Evolutionary conservation across 2,797 vertebrate species (phyloP).

Genomic region (Bradypodion ventrale): DNA sequence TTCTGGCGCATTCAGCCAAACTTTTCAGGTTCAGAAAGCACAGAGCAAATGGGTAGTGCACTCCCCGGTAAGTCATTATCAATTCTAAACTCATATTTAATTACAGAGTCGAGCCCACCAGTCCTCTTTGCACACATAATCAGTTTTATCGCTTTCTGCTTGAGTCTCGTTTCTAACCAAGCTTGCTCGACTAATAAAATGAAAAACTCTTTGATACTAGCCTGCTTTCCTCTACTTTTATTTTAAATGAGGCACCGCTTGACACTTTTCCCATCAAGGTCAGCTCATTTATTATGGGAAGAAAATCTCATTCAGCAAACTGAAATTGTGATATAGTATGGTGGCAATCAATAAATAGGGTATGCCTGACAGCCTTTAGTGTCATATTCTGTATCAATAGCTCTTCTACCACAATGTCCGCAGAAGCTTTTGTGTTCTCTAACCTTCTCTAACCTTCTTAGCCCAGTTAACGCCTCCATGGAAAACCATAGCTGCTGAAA

Average conservation of each 20-base stretch:
- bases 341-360: not conserved
- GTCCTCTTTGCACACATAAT: not conserved
- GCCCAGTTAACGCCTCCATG: not conserved
- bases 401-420: not conserved
- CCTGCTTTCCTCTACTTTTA: too few species aligned
- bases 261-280: not conserved
- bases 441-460: not conserved
- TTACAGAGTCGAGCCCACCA: not conserved
- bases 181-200: not conserved
- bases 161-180: not conserved
- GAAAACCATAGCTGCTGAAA: not conserved
- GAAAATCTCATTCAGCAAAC: not conserved
- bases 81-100: not conserved
- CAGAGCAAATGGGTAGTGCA: not conserved
- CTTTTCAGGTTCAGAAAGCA: not conserved
- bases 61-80: not conserved
- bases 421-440: not conserved
- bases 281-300: not conserved
- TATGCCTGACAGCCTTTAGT: not conserved
- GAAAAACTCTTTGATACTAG: not conserved
- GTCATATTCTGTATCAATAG: not conserved
- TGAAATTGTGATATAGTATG: not conserved
- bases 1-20: not conserved
- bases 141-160: not conserved
- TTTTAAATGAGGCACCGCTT: not conserved